A percentile compares a stretch with the other conserved stretches of the same genome.
Evolutionary conservation across 2,113 vertebrate species (phyloP).

Genomic region (Tauraco erythrolophus): DNA sequence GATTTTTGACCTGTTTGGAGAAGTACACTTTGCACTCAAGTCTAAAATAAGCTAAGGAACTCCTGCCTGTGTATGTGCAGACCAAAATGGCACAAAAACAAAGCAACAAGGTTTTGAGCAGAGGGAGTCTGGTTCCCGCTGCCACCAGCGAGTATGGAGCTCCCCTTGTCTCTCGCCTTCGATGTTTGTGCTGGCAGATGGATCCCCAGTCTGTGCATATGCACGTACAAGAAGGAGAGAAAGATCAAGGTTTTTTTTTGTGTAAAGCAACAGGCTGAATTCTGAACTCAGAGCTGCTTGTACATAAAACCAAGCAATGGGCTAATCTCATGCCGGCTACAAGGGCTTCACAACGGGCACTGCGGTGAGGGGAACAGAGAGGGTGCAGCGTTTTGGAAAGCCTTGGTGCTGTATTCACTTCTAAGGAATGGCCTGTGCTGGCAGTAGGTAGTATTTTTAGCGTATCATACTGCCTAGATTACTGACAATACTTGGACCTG

Average conservation of each 20-base stretch:
- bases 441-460: background rate
- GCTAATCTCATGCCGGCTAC: background rate
- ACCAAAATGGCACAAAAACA: background rate
- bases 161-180: background rate
- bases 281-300: background rate
- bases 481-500: background rate
- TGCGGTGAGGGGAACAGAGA: background rate
- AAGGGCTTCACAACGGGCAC: background rate
- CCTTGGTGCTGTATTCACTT: background rate
- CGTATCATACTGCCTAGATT: background rate
- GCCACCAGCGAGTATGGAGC: fast-evolving
- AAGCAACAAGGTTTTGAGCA: background rate
- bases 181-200: background rate
- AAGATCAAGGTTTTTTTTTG: background rate
- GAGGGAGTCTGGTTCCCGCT: background rate
- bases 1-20: background rate
- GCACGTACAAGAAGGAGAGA: background rate
- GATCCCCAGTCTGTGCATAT: background rate
- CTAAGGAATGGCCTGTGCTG: background rate
- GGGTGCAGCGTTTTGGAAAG: background rate
- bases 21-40: background rate
- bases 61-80: background rate
- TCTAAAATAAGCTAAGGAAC: background rate
- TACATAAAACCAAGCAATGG: background rate
- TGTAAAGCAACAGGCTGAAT: background rate